Evolutionary conservation across 2,888 invertebrate genomes (phyloP).

Genomic region (Pandemis corylana): DNA sequence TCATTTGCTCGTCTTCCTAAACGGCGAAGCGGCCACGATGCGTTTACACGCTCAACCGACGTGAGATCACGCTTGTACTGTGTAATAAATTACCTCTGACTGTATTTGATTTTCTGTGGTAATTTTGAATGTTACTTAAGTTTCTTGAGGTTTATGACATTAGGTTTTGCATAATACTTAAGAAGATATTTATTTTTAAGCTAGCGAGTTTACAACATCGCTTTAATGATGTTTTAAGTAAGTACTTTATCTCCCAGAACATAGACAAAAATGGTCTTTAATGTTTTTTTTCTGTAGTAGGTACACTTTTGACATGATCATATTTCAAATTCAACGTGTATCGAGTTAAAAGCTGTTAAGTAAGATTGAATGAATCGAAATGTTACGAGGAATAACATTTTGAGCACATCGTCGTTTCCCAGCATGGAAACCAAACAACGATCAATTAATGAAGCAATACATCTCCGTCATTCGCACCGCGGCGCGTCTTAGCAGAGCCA

Average conservation of each 20-base stretch:
- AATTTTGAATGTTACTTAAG: slow-evolving; percentile 38
- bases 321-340: background rate
- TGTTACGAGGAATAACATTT: slow-evolving; percentile 30
- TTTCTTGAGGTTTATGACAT: slow-evolving; percentile 39
- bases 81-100: slow-evolving; percentile 59
- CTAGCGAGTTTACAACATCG: background rate
- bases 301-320: background rate
- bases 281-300: background rate
- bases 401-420: slow-evolving; percentile 31
- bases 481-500: slow-evolving; percentile 55
- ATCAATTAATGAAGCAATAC: slow-evolving; percentile 65
- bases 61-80: slow-evolving; percentile 63
- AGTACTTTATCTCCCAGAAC: background rate
- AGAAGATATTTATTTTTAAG: slow-evolving; percentile 1
- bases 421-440: slow-evolving; percentile 52
- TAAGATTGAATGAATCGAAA: slow-evolving; percentile 23
- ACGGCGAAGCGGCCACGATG: slow-evolving; percentile 59
- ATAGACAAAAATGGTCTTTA: background rate
- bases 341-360: slow-evolving; percentile 15
- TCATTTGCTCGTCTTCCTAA: slow-evolving; percentile 74
- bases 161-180: slow-evolving; percentile 25
- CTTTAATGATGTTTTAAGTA: slow-evolving; percentile 6
- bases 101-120: slow-evolving; percentile 51
- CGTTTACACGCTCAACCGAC: slow-evolving; percentile 63
- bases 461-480: slow-evolving; percentile 60